phyloP scores from a whole-genome alignment of 2,113 vertebrate genomes.

The Corapipo altera region DNA sequence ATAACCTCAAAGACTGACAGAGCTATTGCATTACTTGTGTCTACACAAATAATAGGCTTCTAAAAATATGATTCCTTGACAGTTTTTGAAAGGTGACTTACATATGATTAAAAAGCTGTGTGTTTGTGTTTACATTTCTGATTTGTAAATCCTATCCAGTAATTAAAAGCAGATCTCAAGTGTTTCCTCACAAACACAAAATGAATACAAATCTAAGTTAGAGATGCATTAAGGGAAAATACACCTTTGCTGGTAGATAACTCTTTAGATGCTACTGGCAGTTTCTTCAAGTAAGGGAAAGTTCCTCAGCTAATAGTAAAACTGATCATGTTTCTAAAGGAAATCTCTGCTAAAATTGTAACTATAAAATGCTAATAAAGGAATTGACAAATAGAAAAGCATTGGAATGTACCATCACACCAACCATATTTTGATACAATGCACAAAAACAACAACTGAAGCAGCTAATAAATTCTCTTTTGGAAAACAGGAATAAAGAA shows the following conservation, averaged over 20 bases:
- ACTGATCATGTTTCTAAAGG: background rate
- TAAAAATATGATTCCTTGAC: conserved; percentile 65
- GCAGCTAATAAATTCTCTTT: background rate
- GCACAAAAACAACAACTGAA: background rate
- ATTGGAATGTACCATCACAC: background rate
- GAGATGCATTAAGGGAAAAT: conserved; percentile 19
- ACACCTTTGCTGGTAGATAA: background rate
- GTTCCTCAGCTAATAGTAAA: background rate
- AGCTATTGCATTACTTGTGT: conserved; percentile 58
- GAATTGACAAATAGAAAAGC: background rate
- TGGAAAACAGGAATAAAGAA: background rate
- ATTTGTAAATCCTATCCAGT: conserved; percentile 15
- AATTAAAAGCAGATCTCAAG: conserved; percentile 64
- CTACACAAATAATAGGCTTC: conserved; percentile 38
- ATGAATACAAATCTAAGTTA: conserved; percentile 17
- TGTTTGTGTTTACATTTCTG: conserved; percentile 36
- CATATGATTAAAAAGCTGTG: background rate
- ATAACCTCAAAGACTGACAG: conserved; percentile 34
- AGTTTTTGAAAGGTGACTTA: conserved; percentile 63
- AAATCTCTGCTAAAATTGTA: background rate
- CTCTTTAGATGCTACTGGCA: background rate
- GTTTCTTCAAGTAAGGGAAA: background rate
- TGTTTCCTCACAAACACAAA: conserved; percentile 33
- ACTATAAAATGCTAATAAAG: background rate
- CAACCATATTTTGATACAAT: background rate